Evolutionary conservation across 2,113 vertebrate species (phyloP).

Genomic region (Corvus cornix): DNA sequence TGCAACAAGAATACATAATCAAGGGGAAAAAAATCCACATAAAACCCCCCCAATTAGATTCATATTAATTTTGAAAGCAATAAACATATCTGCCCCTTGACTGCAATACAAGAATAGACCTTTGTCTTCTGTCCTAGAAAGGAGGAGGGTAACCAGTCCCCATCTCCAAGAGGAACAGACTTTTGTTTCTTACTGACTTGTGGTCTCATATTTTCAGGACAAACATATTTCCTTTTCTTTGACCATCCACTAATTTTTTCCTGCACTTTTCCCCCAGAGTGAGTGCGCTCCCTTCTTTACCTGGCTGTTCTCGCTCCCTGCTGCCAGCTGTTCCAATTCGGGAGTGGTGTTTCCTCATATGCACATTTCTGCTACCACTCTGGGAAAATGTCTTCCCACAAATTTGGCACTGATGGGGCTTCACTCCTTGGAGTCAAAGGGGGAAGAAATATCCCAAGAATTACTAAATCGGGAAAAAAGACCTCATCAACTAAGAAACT

Average conservation of each 20-base stretch:
- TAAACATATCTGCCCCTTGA: neutral
- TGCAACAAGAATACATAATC: neutral
- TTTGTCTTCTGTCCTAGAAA: neutral
- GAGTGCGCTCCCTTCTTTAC: constrained; percentile 45
- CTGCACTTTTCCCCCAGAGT: neutral
- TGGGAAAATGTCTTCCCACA: constrained; percentile 98
- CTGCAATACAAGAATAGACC: neutral
- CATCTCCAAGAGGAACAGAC: neutral
- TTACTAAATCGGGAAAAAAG: neutral
- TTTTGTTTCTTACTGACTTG: neutral
- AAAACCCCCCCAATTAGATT: neutral
- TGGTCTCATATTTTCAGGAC: neutral
- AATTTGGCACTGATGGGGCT: constrained; percentile 93
- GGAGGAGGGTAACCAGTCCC: neutral
- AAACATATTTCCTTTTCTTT: neutral
- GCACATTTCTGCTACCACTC: constrained; percentile 96
- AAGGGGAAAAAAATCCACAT: neutral
- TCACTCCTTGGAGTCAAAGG: constrained; percentile 84
- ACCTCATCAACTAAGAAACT: neutral
- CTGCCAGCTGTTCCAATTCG: constrained; percentile 73
- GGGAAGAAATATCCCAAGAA: neutral
- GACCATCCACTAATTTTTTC: neutral
- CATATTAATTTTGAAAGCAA: neutral
- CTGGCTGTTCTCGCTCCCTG: constrained; percentile 75
- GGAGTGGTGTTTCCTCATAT: constrained; percentile 92